Evolutionary conservation across 2,888 invertebrate genomes (phyloP).

Genomic region (Shargacucullia verbasci): DNA sequence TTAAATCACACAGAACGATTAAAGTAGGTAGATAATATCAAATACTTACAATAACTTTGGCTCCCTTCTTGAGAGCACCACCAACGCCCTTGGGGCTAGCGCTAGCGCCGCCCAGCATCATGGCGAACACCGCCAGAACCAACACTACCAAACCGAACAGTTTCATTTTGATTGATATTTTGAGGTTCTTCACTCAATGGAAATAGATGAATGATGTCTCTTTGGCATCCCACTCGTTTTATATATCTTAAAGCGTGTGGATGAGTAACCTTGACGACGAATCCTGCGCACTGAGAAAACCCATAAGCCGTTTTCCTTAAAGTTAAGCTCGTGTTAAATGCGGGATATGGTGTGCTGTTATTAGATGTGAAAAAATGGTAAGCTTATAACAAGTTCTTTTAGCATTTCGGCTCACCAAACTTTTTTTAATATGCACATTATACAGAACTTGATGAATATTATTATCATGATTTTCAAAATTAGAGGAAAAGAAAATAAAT

Average conservation of each 20-base stretch:
- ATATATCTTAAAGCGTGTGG: constrained; percentile 21
- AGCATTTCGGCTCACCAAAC: too few relatives aligned
- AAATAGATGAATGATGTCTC: constrained; percentile 22
- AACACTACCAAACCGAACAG: constrained; percentile 50
- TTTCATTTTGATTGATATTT: constrained; percentile 53
- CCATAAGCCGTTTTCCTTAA: constrained; percentile 41
- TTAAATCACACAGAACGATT: too few relatives aligned
- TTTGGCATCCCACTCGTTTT: constrained; percentile 5
- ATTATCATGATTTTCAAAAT: too few relatives aligned
- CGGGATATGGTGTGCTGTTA: neutral
- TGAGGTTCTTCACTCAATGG: constrained; percentile 12
- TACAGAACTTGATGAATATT: too few relatives aligned
- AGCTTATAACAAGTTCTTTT: too few relatives aligned
- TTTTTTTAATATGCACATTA: too few relatives aligned
- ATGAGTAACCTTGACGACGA: constrained; percentile 33
- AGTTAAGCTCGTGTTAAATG: constrained; percentile 3
- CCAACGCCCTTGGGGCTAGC: constrained; percentile 53
- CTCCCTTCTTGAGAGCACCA: constrained; percentile 45
- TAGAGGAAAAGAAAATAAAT: too few relatives aligned
- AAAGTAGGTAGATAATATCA: too few relatives aligned
- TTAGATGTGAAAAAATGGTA: neutral
- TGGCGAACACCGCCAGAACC: constrained; percentile 54
- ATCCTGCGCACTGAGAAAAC: constrained; percentile 18
- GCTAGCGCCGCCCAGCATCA: constrained; percentile 48
- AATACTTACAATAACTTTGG: constrained; percentile 57